Conservation (phyloP, 2,888 invertebrate species). For the Operophtera brumata region DNA sequence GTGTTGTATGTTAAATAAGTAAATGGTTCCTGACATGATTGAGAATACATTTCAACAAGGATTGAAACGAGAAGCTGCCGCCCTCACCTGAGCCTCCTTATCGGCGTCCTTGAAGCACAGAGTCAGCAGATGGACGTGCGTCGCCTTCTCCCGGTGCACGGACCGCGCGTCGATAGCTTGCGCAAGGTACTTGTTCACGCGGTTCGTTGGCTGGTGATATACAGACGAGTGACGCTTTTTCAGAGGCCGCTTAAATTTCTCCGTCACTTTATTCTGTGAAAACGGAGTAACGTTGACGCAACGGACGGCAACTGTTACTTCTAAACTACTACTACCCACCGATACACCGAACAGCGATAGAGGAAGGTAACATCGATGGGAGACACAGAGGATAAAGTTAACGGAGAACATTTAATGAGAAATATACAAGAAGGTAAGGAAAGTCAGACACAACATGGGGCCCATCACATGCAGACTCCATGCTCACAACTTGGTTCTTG, state of each 20-base stretch:
- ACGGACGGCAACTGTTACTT: constrained; percentile 22
- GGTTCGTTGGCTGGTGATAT: constrained; percentile 93
- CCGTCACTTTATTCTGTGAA: constrained; percentile 90
- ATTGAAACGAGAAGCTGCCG: no score
- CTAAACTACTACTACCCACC: constrained; percentile 38
- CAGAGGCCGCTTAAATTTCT: constrained; percentile 92
- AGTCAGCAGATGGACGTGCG: constrained; percentile 92
- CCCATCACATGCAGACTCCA: constrained; percentile 71
- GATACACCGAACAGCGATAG: constrained; percentile 27
- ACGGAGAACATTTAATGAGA: constrained; percentile 39
- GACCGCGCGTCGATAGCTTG: constrained; percentile 95
- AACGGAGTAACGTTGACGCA: constrained; percentile 45
- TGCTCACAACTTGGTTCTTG: constrained; percentile 59
- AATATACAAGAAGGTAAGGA: constrained; percentile 28
- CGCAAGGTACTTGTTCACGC: constrained; percentile 94
- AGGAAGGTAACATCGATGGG: constrained; percentile 31
- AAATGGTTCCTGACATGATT: neutral
- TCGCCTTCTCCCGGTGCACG: constrained; percentile 93
- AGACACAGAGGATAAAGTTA: constrained; percentile 37
- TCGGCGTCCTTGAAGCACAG: constrained; percentile 91
- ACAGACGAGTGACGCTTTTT: constrained; percentile 93
- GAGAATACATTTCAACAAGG: no score
- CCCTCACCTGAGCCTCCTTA: constrained; percentile 88
- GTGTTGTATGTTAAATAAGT: neutral
- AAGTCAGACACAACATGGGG: constrained; percentile 55